Conservation (phyloP, 1,140 invertebrate species). For the Nylanderia fulva region DNA sequence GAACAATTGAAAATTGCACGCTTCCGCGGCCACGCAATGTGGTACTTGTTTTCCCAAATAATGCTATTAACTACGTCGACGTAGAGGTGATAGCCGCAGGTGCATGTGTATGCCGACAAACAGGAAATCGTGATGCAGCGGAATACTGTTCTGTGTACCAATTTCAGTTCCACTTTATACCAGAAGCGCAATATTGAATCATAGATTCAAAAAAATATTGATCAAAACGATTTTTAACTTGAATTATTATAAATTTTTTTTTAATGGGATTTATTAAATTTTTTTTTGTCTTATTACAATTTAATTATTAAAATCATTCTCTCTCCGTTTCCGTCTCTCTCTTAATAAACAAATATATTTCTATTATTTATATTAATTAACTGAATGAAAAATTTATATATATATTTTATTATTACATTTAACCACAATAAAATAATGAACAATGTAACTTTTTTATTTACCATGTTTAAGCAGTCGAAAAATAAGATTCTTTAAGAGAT, state of each 20-base stretch:
- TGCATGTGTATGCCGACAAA: slow-evolving; percentile 49
- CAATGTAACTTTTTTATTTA: not conserved
- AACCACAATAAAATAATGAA: not conserved
- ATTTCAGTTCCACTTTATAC: slow-evolving; percentile 34
- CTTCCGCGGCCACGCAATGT: slow-evolving; percentile 49
- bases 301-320: not conserved
- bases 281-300: not conserved
- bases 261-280: not conserved
- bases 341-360: not conserved
- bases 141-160: slow-evolving; percentile 21
- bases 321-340: not conserved
- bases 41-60: slow-evolving; percentile 62
- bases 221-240: slow-evolving; percentile 27
- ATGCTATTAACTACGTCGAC: slow-evolving; percentile 58
- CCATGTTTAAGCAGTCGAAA: not conserved
- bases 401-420: not conserved
- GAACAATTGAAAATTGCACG: slow-evolving; percentile 61
- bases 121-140: slow-evolving; percentile 54
- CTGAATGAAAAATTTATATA: not conserved
- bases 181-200: not conserved
- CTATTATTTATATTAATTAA: not conserved
- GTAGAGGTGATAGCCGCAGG: slow-evolving; percentile 46
- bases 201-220: slow-evolving; percentile 17
- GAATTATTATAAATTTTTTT: not conserved
- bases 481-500: not conserved